Base-by-base conservation (phyloP, 2,888 invertebrate species). In the Drosophila subsilvestris region DNA sequence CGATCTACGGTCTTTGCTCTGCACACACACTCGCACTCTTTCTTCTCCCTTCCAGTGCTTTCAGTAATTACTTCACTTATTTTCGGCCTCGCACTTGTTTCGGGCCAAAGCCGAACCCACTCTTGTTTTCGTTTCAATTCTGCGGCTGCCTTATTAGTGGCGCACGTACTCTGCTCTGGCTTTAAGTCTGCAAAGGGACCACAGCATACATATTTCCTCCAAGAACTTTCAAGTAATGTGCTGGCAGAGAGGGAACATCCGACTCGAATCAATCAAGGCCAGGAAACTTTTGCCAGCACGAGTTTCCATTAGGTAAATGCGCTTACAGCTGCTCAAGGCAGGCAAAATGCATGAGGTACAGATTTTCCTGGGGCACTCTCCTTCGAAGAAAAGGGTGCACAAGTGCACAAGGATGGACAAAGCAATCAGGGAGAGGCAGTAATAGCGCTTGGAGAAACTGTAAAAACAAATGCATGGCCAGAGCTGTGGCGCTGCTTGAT, bases 111-210 rank as follows among this genome's bases (percentile, higher is more conserved):
- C 20, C 67, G 42, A 78, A 76, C 80, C 80, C 80, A 85, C 88
- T 88, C 80, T 88, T 86, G 71, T 84, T 86, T 88, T 86, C 88
- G 77, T 84, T 86, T 80, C 62, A 50, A 55, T 75, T 65, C 51
- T 63, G 65, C 12, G 42, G 47, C 47, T 27, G 20, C 44, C 78
- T 82, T 83, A 83, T 83, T 86, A 76, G 76, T 63, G 37, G 37
- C 74, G 71, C 78, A 75, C 78, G 78, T 77, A 76, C 69, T 43
- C 51, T n/a, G 50, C 20, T n/a, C 14, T 56, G 17, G 44, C 7
- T 44, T 43, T 29, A 25, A 22, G 10, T 27, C 29, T 20, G 18
- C 49, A 48, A 48, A 60, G 45, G 63, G 65, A 48, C 48, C 42
- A 10, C 51, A 61, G 55, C 18, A 22, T 20, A 1, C 3, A 20